phyloP scores from a whole-genome alignment of 2,113 vertebrate species.

The Plestiodon gilberti region DNA sequence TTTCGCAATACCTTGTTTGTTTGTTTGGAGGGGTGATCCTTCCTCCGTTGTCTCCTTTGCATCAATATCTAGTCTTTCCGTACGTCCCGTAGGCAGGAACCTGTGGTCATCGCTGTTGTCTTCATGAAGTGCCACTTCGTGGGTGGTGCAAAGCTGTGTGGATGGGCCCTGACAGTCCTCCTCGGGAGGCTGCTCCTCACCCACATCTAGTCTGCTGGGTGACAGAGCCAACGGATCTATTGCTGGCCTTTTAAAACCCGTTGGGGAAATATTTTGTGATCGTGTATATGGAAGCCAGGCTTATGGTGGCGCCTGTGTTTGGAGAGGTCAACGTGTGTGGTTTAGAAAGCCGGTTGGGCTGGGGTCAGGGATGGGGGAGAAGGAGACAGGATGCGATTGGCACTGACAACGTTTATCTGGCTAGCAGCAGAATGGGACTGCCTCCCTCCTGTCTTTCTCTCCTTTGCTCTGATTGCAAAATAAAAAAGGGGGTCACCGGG shows the following conservation, averaged over 20 bases:
- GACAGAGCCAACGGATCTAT: neutral
- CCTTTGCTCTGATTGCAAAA: neutral
- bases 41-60: too few species aligned
- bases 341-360: neutral
- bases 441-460: slow-evolving; percentile 15
- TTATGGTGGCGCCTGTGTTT: neutral
- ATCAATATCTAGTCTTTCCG: too few species aligned
- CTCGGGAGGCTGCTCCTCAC: neutral
- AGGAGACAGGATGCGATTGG: neutral
- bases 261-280: neutral
- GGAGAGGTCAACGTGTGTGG: neutral
- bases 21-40: neutral
- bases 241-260: too few species aligned
- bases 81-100: too few species aligned
- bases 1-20: neutral
- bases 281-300: neutral
- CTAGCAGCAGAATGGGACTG: slow-evolving; percentile 26
- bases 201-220: neutral
- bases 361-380: neutral
- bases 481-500: neutral
- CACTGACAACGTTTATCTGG: slow-evolving; percentile 30
- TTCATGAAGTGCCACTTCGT: neutral
- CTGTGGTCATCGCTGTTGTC: too few species aligned
- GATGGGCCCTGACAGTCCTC: neutral
- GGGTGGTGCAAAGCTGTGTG: neutral